Percentiles rank a stretch among this genome's conserved stretches.
Conservation (phyloP, 2,888 invertebrate genomes). For the Biston betularia region DNA sequence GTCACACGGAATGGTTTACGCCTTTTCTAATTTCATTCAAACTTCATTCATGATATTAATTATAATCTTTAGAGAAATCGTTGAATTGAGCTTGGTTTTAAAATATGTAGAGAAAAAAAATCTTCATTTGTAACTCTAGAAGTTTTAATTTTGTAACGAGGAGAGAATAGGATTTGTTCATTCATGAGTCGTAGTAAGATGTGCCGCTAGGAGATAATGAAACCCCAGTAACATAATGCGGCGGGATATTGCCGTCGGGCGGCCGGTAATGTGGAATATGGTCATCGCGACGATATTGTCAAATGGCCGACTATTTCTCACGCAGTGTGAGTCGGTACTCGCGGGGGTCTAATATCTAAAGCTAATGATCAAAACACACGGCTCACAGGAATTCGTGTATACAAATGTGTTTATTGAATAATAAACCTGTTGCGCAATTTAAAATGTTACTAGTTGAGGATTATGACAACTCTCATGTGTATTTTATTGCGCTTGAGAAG, state of each 20-base stretch:
- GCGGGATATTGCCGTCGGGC: constrained; percentile 56
- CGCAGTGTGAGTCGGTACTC: constrained; percentile 73
- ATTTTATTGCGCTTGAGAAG: constrained; percentile 59
- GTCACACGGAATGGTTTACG: constrained; percentile 60
- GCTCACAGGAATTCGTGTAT: constrained; percentile 69
- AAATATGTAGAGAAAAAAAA: constrained; percentile 19
- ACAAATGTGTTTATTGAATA: constrained; percentile 75
- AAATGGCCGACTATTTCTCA: constrained; percentile 77
- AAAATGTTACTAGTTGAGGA: constrained; percentile 61
- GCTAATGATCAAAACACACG: constrained; percentile 76
- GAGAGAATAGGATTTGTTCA: constrained; percentile 50
- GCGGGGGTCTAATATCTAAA: constrained; percentile 73
- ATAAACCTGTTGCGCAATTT: constrained; percentile 70
- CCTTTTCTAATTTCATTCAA: constrained; percentile 40
- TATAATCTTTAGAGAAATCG: constrained; percentile 22
- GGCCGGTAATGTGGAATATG: constrained; percentile 62
- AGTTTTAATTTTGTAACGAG: constrained; percentile 42
- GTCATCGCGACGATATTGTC: constrained; percentile 71
- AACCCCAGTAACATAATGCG: constrained; percentile 60
- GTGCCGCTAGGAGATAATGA: constrained; percentile 62
- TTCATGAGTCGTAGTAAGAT: constrained; percentile 55
- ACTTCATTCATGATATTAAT: constrained; percentile 28
- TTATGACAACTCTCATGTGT: constrained; percentile 61
- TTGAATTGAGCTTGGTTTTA: constrained; percentile 12
- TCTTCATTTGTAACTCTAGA: constrained; percentile 43